Conservation (phyloP, 2,888 invertebrate genomes). For the Ryuthela nishihirai region DNA sequence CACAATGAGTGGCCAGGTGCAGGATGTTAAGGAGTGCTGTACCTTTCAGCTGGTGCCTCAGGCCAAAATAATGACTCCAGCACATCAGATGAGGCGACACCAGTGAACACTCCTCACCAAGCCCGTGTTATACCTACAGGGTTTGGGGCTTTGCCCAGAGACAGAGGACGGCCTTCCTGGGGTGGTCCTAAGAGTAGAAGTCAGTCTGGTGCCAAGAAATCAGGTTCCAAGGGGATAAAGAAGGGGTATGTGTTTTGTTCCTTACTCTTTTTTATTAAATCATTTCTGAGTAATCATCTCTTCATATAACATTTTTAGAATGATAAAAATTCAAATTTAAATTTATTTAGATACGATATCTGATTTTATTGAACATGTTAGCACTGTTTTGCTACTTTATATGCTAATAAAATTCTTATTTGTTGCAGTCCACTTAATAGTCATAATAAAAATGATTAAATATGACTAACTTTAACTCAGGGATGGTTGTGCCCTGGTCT, state of each 20-base stretch:
- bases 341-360: too few species aligned
- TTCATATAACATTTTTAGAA: too few species aligned
- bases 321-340: too few species aligned
- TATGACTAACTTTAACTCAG: too few species aligned
- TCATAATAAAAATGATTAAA: too few species aligned
- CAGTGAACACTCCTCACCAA: slow-evolving; percentile 36
- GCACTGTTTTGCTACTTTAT: too few species aligned
- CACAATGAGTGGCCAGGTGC: background rate
- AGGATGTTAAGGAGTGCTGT: background rate
- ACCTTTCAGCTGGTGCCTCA: slow-evolving; percentile 27
- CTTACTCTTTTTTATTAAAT: background rate
- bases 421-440: too few species aligned
- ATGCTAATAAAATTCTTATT: too few species aligned
- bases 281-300: too few species aligned
- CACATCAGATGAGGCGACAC: slow-evolving; percentile 37
- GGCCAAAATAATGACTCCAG: slow-evolving; percentile 32
- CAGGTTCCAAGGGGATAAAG: slow-evolving; percentile 36
- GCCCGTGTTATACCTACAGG: slow-evolving; percentile 28
- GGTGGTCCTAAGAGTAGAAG: slow-evolving; percentile 24
- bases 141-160: slow-evolving; percentile 33
- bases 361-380: too few species aligned
- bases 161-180: slow-evolving; percentile 30
- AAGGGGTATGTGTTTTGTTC: slow-evolving; percentile 30
- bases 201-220: slow-evolving; percentile 32
- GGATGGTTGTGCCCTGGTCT: too few species aligned